phyloP scores from a whole-genome alignment of 2,113 vertebrate species.

The Rhabdornis inornatus region DNA sequence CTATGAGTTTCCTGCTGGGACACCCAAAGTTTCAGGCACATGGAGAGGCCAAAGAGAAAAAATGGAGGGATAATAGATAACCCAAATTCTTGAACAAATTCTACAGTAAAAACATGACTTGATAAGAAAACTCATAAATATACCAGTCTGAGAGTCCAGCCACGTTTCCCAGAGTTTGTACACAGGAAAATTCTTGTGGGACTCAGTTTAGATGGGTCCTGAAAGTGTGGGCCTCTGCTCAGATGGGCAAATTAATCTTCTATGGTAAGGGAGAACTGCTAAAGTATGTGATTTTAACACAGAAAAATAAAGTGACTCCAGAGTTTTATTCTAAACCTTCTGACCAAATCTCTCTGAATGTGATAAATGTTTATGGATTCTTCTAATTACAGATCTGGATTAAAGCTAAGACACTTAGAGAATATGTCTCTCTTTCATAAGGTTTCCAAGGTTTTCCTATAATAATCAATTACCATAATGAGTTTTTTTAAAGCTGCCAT shows the following conservation, averaged over 20 bases:
- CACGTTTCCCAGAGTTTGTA: background rate
- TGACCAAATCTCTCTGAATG: constrained; percentile 56
- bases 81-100: background rate
- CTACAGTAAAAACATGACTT: background rate
- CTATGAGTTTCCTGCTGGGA: background rate
- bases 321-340: constrained; percentile 64
- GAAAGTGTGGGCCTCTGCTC: constrained; percentile 32
- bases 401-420: constrained; percentile 71
- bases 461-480: constrained; percentile 83
- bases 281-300: constrained; percentile 53
- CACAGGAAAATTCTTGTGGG: background rate
- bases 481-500: constrained; percentile 79
- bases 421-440: constrained; percentile 70
- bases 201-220: background rate
- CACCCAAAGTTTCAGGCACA: background rate
- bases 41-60: background rate
- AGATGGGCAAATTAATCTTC: constrained; percentile 56
- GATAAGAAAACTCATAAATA: background rate
- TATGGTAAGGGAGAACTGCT: constrained; percentile 37
- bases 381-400: constrained; percentile 77
- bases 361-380: constrained; percentile 79
- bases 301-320: constrained; percentile 57
- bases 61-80: background rate
- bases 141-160: background rate
- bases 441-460: constrained; percentile 72